phyloP scores from a whole-genome alignment of 2,888 invertebrate genomes.

The Calameuta filiformis region DNA sequence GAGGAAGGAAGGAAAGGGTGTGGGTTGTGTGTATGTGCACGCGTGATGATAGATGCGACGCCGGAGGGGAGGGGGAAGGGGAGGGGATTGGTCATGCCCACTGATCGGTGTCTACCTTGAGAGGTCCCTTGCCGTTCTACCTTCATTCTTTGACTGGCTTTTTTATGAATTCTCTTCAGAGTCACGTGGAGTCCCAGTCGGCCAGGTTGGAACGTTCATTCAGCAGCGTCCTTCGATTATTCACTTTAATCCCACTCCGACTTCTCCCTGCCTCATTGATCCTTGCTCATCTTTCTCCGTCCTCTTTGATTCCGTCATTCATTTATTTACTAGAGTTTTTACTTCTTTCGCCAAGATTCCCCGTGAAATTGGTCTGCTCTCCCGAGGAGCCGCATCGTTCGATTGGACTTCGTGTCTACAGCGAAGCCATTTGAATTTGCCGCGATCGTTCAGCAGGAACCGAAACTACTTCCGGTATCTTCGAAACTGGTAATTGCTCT shows the following conservation, averaged over 20 bases:
- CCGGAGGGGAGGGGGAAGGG: conserved; percentile 27
- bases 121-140: conserved; percentile 27
- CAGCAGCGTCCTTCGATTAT: neutral
- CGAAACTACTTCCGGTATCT: no score
- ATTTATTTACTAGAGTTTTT: neutral
- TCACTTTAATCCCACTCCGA: no score
- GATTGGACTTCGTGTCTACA: neutral
- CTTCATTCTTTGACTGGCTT: neutral
- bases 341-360: neutral
- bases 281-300: no score
- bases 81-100: conserved; percentile 39
- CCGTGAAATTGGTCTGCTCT: neutral
- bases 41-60: conserved; percentile 40
- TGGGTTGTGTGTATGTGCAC: conserved; percentile 22
- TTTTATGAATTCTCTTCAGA: conserved; percentile 13
- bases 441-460: no score
- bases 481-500: no score
- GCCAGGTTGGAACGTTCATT: conserved; percentile 1
- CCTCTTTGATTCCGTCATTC: neutral
- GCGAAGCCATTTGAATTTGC: neutral
- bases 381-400: no score
- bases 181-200: conserved; percentile 8
- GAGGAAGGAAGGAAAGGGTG: conserved; percentile 32
- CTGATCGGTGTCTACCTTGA: conserved; percentile 46
- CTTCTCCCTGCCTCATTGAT: no score